Evolutionary conservation across 2,888 invertebrate genomes (phyloP), one percentile per base, ranked within the genome.

Genomic region (Spialia ferax): DNA sequence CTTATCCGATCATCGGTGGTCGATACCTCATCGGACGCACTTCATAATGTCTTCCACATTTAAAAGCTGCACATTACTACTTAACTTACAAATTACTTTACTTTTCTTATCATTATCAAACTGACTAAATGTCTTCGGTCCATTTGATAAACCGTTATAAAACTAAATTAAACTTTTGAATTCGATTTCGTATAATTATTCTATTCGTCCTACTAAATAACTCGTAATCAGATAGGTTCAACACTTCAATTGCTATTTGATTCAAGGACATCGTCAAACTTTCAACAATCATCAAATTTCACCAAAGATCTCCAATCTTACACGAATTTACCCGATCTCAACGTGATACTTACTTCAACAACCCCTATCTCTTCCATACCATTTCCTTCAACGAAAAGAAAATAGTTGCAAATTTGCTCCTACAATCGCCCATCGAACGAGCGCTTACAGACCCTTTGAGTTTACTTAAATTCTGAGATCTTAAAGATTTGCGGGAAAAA

Each of bases 301-400:
- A 6, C 13, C 38, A 52, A 60, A 54, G 50, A 15, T 23, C 10
- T 8, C 26, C 66, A 42, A 66, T 42, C 15, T 54, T 22, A 7
- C 29, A 11, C 59, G 60, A 60, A 29, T 15, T 38, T 20, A 50
- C 15, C 54, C 66, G 66, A 66, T 54, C 52, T 4, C 32, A 45
- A 23, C 32, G 50, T 10, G 59, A 60, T 54, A 66, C 59, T 29
- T 15, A 32, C 32, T 35, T 59, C 59, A 45, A 60, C 54, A 42
- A 60, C 65, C 66, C 66, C 66, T 66, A 66, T 66, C 60, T 66
- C 60, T 66, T 66, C 66, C 60, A 42, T 60, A 35, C 66, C 66
- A 66, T 66, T 66, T 66, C 54, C 52, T 60, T 32, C 42, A 59
- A 54, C 38, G 60, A 66, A 66, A 60, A 66, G 59, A 52, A 66